Percentiles rank a stretch among this genome's conserved stretches.
These are phyloP conservation scores for Euleptes europaea DNA, from an alignment of 2,113 vertebrate species.

Conservation along the genomic window DNA sequence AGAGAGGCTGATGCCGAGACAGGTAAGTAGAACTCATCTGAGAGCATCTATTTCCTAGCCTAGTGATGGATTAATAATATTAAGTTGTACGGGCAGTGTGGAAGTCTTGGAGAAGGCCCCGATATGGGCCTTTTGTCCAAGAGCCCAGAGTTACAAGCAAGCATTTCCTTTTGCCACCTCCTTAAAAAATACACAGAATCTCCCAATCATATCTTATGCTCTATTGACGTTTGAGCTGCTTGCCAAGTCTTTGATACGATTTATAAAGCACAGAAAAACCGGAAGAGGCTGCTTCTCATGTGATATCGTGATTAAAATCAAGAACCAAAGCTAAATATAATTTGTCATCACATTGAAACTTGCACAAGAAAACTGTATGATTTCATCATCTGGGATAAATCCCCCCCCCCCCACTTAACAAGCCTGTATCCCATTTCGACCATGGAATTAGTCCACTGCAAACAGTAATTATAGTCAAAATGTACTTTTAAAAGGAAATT, in stretches of 20 bases:
- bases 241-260: slow-evolving; percentile 8
- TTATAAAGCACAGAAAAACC: slow-evolving; percentile 23
- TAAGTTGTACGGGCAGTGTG: neutral
- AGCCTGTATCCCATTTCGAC: neutral
- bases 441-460: slow-evolving; percentile 27
- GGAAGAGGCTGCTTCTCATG: slow-evolving; percentile 19
- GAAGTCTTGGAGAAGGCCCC: too few relatives aligned
- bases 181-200: neutral
- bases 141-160: neutral
- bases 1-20: too few relatives aligned
- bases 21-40: too few relatives aligned
- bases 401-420: slow-evolving; percentile 35
- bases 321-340: slow-evolving; percentile 46
- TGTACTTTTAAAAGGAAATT: slow-evolving; percentile 17
- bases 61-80: neutral
- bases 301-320: slow-evolving; percentile 32
- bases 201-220: neutral
- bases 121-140: neutral
- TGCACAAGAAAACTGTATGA: slow-evolving; percentile 8
- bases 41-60: too few relatives aligned
- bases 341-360: slow-evolving; percentile 34
- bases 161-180: neutral
- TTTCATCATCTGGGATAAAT: slow-evolving; percentile 56
- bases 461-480: neutral
- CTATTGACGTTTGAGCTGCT: neutral